Evolutionary conservation across 2,113 vertebrate species (phyloP), one percentile per base, ranked within the genome.

Genomic region (Thamnophis sirtalis): DNA sequence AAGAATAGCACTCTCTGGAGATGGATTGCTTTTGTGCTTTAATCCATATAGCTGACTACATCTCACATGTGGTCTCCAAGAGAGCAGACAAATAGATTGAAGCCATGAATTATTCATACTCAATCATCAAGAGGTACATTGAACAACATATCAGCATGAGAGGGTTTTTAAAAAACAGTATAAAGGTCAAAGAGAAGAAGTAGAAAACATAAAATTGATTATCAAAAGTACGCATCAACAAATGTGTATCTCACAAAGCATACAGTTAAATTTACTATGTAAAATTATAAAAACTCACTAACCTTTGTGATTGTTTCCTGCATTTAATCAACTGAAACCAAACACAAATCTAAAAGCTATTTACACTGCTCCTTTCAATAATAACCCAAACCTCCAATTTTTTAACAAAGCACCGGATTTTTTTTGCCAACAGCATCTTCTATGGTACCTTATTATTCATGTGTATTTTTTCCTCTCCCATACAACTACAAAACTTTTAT

Each of bases 221-320:
- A 38, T 60, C 87, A 85, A 91, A 93, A 86, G 9, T 68, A 50
- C 3, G 4, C 84, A 60, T 95, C 49, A 91, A 38, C 80, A 92
- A 50, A 91, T 73, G 58, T 48, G 90, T 38, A 86, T 54, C 51
- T 87, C 51, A 58, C 50, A 90, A 54, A 92, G 17, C 56, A 86
- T 22, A 85, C 7, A 48, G 33, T 49, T 53, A 86, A 86, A 48
- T 51, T 55, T 22, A 63, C 9, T 87, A 55, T 53, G 55, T 73
- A 55, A 87, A 49, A 86, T 22, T 38, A 33, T 86, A 85, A 80
- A 90, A 73, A 13, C 38, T 86, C 84, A 90, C 50, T 92, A 6
- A 60, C 15, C 89, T 43, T 55, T 0, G 93, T 80, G 93, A 87
- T 13, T 0, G 26, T 48, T 28, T 60, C 43, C 68, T 55, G 19